phyloP scores from a whole-genome alignment of 2,888 invertebrate genomes.

The Dendrolimus houi region DNA sequence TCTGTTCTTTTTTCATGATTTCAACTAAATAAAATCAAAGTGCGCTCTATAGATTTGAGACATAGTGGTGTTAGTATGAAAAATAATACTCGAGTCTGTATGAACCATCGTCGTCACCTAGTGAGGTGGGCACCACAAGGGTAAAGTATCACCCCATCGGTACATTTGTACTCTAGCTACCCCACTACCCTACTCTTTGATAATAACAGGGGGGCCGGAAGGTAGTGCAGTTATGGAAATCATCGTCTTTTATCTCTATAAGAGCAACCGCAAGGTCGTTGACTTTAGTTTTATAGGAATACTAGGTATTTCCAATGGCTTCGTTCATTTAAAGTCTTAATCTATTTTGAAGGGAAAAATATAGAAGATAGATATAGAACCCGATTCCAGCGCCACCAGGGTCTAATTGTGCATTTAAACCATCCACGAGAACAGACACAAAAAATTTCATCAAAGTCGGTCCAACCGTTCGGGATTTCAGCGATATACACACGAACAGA shows the following conservation, averaged over 20 bases:
- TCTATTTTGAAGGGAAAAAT: no score
- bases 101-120: conserved; percentile 45
- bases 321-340: no score
- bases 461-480: no score
- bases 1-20: no score
- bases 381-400: no score
- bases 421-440: no score
- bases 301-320: no score
- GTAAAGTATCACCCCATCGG: not conserved
- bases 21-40: not conserved
- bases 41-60: not conserved
- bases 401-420: no score
- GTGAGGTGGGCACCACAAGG: not conserved
- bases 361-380: no score
- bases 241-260: not conserved
- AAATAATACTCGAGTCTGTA: conserved; percentile 36
- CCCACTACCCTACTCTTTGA: conserved; percentile 3
- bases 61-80: conserved; percentile 18
- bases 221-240: not conserved
- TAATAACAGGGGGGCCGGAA: not conserved
- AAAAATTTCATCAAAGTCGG: no score
- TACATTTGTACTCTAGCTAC: not conserved
- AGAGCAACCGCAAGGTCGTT: not conserved
- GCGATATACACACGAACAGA: no score
- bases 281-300: not conserved